Evolutionary conservation across 2,113 vertebrate species (phyloP), one percentile per base, ranked within the genome.

Genomic region (Misgurnus mizolepis): DNA sequence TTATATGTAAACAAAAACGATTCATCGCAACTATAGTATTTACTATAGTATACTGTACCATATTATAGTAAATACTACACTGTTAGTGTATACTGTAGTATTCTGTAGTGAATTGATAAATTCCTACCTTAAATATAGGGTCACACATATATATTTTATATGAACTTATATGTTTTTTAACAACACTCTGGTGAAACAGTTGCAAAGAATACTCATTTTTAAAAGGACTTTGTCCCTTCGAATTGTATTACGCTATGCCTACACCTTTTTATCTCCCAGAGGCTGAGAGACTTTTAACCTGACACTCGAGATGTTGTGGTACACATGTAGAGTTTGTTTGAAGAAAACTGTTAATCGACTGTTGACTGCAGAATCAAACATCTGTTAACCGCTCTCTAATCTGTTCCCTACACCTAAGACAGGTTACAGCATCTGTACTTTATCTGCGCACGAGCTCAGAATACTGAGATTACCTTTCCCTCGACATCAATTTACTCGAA

Each of bases 251-350:
- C 10, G 45, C 45, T 62, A 78, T 40, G 64, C 47, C 45, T 64
- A 4, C 61, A 74, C 18, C 27, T 68, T 71, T 39, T 76, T 78
- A 47, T 53, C 61, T 76, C 65, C 70, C 61, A 78, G 67, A 81
- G 79, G 75, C 58, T 81, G 62, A 74, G 69, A 74, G 75, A 56
- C 80, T 79, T 84, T 81, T 76, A 79, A 65, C 76, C 70, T 82
- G 70, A 82, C 80, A 82, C 76, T 50, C 79, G 58, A 79, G 81
- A 82, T 84, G 80, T 78, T 83, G 71, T 78, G 79, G 83, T 78
- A 81, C 82, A 83, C 79, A 79, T 81, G 70, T 83, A 71, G 70
- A 83, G 82, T 86, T 86, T 83, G 82, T 81, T 84, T 86, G 77
- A 81, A 79, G 79, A 67, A 83, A 86, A 76, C 84, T 83, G 82